Evolutionary conservation across 1,140 invertebrate species (phyloP).

Genomic region (Drosophila albomicans): DNA sequence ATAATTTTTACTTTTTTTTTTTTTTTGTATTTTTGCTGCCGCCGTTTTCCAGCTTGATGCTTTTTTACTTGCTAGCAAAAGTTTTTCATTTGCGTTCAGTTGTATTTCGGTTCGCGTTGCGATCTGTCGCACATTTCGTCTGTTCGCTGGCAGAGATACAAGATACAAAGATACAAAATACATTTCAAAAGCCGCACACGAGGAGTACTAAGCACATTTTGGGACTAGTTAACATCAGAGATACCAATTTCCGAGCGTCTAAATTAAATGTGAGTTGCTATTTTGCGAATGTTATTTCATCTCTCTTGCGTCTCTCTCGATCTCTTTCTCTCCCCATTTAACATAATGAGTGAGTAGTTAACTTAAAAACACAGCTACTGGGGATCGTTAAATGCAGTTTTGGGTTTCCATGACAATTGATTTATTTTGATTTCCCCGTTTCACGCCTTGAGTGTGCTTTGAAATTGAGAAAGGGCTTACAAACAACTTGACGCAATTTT

Average conservation of each 20-base stretch:
- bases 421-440: background rate
- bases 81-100: constrained; percentile 84
- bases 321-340: background rate
- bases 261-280: constrained; percentile 56
- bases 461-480: background rate
- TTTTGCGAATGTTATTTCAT: constrained; percentile 1
- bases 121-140: constrained; percentile 77
- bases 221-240: constrained; percentile 1
- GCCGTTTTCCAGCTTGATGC: constrained; percentile 75
- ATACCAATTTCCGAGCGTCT: constrained; percentile 14
- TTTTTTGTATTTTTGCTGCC: constrained; percentile 16
- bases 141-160: constrained; percentile 38
- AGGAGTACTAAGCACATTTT: constrained; percentile 1
- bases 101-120: constrained; percentile 83
- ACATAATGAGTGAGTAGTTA: background rate
- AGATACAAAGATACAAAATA: constrained; percentile 25
- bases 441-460: background rate
- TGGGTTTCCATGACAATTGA: constrained; percentile 14
- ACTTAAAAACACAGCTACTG: background rate
- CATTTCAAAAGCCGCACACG: background rate
- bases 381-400: background rate
- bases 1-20: constrained; percentile 73
- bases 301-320: background rate
- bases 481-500: background rate
- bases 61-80: constrained; percentile 84